Evolutionary conservation across 2,797 vertebrate species (phyloP).

Genomic region (Onychomys leucogaster): DNA sequence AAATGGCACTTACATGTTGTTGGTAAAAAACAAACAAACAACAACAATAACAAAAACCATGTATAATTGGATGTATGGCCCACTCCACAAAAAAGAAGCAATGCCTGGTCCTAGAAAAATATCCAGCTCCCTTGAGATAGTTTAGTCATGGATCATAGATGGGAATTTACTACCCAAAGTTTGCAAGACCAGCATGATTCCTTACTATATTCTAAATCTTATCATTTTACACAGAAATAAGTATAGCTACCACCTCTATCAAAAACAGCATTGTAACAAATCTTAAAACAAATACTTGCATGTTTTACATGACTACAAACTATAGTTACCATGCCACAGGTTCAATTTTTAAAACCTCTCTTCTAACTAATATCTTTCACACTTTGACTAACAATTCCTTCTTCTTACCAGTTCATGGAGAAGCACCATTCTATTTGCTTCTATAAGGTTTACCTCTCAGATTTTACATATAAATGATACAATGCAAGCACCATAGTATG

Average conservation of each 20-base stretch:
- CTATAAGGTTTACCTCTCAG: too few species aligned
- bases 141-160: background rate
- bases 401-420: background rate
- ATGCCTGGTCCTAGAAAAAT: background rate
- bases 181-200: background rate
- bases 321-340: too few species aligned
- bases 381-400: background rate
- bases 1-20: background rate
- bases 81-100: background rate
- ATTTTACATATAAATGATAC: background rate
- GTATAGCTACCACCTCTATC: background rate
- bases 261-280: background rate
- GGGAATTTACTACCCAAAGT: background rate
- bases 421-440: background rate
- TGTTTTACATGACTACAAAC: background rate
- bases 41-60: background rate
- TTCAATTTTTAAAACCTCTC: background rate
- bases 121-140: background rate
- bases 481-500: too few species aligned
- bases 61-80: background rate
- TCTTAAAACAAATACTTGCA: background rate
- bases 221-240: background rate
- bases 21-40: background rate
- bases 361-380: background rate
- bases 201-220: background rate